Base-by-base conservation (phyloP, 2,797 vertebrate genomes). In the Fringilla coelebs region DNA sequence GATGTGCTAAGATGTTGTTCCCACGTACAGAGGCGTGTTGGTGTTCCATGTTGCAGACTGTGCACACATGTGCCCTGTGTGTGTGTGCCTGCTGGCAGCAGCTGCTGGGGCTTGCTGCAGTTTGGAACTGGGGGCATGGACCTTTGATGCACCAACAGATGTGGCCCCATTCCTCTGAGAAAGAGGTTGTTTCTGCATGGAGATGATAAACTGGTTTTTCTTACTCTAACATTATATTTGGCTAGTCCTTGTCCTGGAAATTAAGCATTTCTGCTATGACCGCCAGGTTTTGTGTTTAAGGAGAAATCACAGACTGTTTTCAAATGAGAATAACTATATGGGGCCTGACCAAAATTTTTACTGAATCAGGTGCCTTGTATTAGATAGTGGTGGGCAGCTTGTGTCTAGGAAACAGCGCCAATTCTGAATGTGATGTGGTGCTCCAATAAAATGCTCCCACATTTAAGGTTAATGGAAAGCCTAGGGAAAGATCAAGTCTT, bases 31-130 rank as follows among this genome's bases (percentile, higher is more conserved):
- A 67, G 25, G 6, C n/a, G 17, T 22, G 19, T 52, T n/a, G 22
- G 4, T 15, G 19, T 28, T 62, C 49, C 19, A 3, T 13, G 32
- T 13, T 77, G 29, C 36, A 55, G 15, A 4, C 71, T 25, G 4
- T 21, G 41, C 13, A 3, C 15, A 13, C 2, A 1, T 2, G 15
- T 10, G 10, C 17, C 19, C 22, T 51, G 0, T 15, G 36, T 28
- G 10, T 0, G 3, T 13, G 10, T 43, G 48, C 25, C 28, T 28
- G 1, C 36, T 7, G 32, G 25, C 17, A 72, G 38, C 6, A 29
- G 4, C 9, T 25, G 20, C 26, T 65, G 43, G 25, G 21, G 13
- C 48, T 43, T 5, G 1, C 17, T 73, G 0, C 13, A 29, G 7
- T 4, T 25, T 76, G n/a, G 25, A 63, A 38, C 0, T 48, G 28